Base-by-base conservation (phyloP, 1,140 invertebrate species). In the Calephelis nemesis region DNA sequence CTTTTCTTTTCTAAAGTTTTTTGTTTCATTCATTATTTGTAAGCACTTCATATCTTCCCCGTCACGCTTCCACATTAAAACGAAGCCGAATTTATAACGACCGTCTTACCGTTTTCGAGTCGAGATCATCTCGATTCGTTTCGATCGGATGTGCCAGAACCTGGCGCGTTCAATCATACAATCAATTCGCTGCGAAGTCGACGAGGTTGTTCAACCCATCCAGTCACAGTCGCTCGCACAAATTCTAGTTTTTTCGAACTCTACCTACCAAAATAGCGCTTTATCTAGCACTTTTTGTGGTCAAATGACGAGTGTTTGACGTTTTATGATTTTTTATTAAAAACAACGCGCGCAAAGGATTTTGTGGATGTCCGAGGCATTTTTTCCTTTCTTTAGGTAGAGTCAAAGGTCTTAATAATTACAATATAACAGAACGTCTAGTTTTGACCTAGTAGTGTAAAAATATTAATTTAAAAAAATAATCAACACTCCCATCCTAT, bases 111-210 rank as follows among this genome's bases (percentile, higher is more conserved):
- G 47, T 74, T 74, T 67, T 73, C 67, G 54, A 73, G 67, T 58
- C 50, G 62, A 73, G 68, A 72, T 77, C 69, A 79, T 74, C 63
- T 62, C 68, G 73, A 77, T 77, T 77, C 74, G 79, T 72, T 70
- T 64, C 80, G 75, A 78, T 77, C 76, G 71, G 74, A 82, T 76
- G 72, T 74, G 67, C 67, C 50, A 74, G 54, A 40, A 19, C 15
- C 11, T 19, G 54, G 54, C 30, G 71, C 71, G 73, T 74, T 74
- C 74, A 73, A 78, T 76, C 69, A 72, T 72, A 74, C 73, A 77
- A 76, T 82, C 80, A 74, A 82, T 80, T 80, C 78, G 78, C 70
- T 65, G 74, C 71, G 75, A 75, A 71, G 67, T 71, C 72, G 66
- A 73, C 70, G 66, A 65, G 77, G 77, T 72, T 74, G 67, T 75